Conservation (phyloP, 2,113 vertebrate species). For the human (Homo sapiens) region DNA sequence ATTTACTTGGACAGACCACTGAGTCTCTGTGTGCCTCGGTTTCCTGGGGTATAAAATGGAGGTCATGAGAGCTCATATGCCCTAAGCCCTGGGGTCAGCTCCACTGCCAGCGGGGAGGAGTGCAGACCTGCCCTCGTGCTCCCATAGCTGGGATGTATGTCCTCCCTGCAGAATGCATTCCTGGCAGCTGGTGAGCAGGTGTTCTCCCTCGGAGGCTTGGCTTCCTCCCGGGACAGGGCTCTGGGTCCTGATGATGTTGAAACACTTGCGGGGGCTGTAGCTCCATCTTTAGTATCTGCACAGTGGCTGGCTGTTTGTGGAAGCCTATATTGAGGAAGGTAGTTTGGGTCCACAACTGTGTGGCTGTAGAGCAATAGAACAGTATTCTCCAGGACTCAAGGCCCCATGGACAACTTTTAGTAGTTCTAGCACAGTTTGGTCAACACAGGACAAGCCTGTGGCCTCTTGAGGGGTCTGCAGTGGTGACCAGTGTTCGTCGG, state of each 20-base stretch:
- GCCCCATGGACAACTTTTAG: not conserved
- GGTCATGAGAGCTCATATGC: not conserved
- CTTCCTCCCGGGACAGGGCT: not conserved
- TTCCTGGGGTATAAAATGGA: not conserved
- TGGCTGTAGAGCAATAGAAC: not conserved
- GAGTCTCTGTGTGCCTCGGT: not conserved
- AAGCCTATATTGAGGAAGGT: not conserved
- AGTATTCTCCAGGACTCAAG: not conserved
- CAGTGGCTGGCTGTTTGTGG: not conserved
- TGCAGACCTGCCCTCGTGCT: not conserved
- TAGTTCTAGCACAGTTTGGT: not conserved
- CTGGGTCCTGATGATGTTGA: not conserved
- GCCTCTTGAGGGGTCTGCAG: not conserved
- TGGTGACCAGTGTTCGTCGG: not conserved
- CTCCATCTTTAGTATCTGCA: rapidly evolving
- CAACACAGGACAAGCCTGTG: not conserved
- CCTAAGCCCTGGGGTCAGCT: not conserved
- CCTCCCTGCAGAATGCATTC: not conserved
- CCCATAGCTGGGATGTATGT: not conserved
- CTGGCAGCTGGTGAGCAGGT: no score
- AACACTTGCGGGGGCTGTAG: not conserved
- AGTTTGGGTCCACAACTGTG: not conserved
- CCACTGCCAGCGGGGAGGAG: not conserved
- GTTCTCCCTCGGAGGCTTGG: not conserved
- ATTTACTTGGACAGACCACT: not conserved